Evolutionary conservation across 2,113 vertebrate genomes (phyloP).

Genomic region (Cynocephalus volans): DNA sequence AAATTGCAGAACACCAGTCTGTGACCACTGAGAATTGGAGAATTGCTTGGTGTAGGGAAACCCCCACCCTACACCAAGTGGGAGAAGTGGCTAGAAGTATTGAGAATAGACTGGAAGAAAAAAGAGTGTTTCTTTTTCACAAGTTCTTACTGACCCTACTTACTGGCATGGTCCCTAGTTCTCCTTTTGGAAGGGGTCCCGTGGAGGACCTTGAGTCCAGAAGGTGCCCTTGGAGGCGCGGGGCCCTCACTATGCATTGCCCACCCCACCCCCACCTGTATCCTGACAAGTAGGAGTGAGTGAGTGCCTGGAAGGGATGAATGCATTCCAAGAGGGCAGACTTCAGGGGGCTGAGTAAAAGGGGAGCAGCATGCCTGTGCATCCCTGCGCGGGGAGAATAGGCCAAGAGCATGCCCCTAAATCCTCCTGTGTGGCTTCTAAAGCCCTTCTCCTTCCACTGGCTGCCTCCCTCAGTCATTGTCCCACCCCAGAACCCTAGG

Average conservation of each 20-base stretch:
- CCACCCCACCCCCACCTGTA: neutral
- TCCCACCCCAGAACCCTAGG: neutral
- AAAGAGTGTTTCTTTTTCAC: neutral
- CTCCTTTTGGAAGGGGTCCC: neutral
- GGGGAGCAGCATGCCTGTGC: fast-evolving
- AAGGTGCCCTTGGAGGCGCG: neutral
- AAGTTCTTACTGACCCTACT: neutral
- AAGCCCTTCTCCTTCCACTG: neutral
- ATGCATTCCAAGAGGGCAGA: neutral
- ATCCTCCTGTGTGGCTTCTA: neutral
- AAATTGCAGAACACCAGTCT: neutral
- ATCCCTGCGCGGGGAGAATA: fast-evolving
- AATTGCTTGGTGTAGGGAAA: neutral
- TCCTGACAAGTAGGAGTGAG: neutral
- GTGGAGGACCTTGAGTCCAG: neutral
- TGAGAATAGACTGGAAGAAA: neutral
- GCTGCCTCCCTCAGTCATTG: neutral
- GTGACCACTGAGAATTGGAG: neutral
- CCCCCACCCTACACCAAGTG: too few species aligned
- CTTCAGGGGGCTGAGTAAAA: neutral
- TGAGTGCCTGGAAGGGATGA: neutral
- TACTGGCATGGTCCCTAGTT: neutral
- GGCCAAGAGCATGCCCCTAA: neutral
- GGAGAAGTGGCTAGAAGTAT: neutral
- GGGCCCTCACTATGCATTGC: fast-evolving